Conservation (phyloP, 1,140 invertebrate genomes). For the Planococcus citri region DNA sequence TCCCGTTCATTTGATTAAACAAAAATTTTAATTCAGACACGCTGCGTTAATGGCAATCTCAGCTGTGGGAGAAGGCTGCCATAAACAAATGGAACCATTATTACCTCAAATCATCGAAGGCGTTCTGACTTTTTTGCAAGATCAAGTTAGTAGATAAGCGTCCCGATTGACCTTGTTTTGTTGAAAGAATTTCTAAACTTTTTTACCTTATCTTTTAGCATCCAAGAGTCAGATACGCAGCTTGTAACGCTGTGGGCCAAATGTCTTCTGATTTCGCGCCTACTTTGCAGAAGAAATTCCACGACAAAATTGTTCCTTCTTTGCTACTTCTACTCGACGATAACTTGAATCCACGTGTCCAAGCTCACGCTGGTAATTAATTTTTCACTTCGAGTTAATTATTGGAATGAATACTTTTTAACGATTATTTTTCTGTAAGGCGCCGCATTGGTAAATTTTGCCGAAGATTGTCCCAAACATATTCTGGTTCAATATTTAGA, state of each 20-base stretch:
- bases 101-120: constrained; percentile 80
- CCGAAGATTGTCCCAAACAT: constrained; percentile 93
- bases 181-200: constrained; percentile 13
- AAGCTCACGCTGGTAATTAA: constrained; percentile 61
- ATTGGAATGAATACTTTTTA: neutral
- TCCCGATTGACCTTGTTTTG: too few species aligned
- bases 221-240: constrained; percentile 87
- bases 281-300: constrained; percentile 94
- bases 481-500: constrained; percentile 85
- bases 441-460: constrained; percentile 97
- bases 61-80: constrained; percentile 94
- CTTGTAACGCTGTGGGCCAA: constrained; percentile 98
- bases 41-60: constrained; percentile 97
- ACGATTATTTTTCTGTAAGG: too few species aligned
- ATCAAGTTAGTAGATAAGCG: constrained; percentile 48
- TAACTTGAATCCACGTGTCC: constrained; percentile 81
- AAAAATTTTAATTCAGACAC: constrained; percentile 44
- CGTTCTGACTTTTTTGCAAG: constrained; percentile 74
- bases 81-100: constrained; percentile 93
- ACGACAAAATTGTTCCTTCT: constrained; percentile 82
- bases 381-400: neutral
- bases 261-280: constrained; percentile 98
- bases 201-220: constrained; percentile 46
- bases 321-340: constrained; percentile 82
- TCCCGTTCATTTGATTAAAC: neutral